These are phyloP conservation scores for Cantharis nigra DNA, from an alignment of 2,888 invertebrate genomes.

Conservation along the genomic window DNA sequence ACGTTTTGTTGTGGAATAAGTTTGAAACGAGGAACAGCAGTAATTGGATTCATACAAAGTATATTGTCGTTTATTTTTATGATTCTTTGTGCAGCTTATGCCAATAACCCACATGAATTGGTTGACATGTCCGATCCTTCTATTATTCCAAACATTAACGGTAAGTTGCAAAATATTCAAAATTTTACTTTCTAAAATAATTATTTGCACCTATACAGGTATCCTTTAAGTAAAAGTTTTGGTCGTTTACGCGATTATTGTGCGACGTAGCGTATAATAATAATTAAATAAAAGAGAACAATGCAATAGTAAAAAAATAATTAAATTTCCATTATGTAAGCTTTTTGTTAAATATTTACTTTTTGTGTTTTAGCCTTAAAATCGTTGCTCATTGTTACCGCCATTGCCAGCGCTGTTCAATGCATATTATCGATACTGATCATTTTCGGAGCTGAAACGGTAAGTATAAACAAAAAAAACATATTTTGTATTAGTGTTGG, in stretches of 20 bases:
- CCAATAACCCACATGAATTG: constrained; percentile 52
- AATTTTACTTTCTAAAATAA: background rate
- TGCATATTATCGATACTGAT: constrained; percentile 50
- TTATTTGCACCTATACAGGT: background rate
- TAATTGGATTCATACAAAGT: constrained; percentile 51
- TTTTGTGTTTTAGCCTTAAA: constrained; percentile 44
- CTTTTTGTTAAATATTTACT: background rate
- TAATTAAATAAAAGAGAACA: background rate
- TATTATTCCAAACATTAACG: constrained; percentile 43
- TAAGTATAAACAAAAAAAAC: constrained; percentile 34
- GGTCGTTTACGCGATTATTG: background rate
- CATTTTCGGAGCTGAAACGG: constrained; percentile 52
- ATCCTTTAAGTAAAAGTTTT: background rate
- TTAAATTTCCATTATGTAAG: background rate
- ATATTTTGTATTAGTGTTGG: too few relatives aligned
- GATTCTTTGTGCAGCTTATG: constrained; percentile 51
- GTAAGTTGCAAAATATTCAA: constrained; percentile 35
- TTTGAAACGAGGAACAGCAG: constrained; percentile 50
- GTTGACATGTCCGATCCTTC: constrained; percentile 49
- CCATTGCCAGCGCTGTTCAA: constrained; percentile 46
- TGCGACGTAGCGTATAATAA: background rate
- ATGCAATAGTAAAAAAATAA: background rate
- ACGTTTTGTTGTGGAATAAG: constrained; percentile 41
- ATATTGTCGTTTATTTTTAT: constrained; percentile 50
- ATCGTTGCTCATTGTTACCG: constrained; percentile 45